These are phyloP conservation scores for Merodon equestris DNA, from an alignment of 2,888 invertebrate genomes.

Conservation along the genomic window DNA sequence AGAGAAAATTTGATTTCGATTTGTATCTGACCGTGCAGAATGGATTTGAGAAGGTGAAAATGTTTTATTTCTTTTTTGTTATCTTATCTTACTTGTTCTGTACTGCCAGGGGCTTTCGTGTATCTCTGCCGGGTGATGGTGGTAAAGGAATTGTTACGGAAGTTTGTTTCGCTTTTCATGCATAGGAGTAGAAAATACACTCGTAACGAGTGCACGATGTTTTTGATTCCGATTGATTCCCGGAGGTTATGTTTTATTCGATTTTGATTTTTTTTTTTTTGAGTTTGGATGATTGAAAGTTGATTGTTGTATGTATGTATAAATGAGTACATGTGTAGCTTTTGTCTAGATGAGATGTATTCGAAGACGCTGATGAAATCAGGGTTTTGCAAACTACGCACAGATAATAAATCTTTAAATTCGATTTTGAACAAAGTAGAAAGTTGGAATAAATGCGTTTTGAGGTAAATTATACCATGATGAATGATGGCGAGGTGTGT, in stretches of 20 bases:
- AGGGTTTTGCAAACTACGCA: too few relatives aligned
- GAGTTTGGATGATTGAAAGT: too few relatives aligned
- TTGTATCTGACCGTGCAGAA: conserved; percentile 25
- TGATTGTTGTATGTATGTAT: too few relatives aligned
- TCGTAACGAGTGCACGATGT: not conserved
- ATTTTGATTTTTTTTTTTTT: not conserved
- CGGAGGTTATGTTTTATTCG: not conserved
- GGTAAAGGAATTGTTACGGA: not conserved
- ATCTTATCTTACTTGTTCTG: not conserved
- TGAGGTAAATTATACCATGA: too few relatives aligned
- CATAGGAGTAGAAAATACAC: not conserved
- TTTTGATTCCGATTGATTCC: not conserved
- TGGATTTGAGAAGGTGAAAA: conserved; percentile 30
- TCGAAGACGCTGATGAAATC: too few relatives aligned
- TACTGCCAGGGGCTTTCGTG: not conserved
- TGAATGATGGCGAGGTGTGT: too few relatives aligned
- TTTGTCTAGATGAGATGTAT: too few relatives aligned
- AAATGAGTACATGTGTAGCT: too few relatives aligned
- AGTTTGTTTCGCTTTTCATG: conserved; percentile 8
- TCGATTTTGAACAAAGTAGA: too few relatives aligned
- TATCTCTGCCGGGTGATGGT: not conserved
- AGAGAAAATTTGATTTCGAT: conserved; percentile 41
- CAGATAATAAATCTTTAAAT: too few relatives aligned
- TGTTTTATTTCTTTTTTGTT: not conserved
- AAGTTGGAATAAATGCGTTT: too few relatives aligned